These are phyloP conservation scores for Sesia apiformis DNA, from an alignment of 2,888 invertebrate genomes.

Conservation along the genomic window DNA sequence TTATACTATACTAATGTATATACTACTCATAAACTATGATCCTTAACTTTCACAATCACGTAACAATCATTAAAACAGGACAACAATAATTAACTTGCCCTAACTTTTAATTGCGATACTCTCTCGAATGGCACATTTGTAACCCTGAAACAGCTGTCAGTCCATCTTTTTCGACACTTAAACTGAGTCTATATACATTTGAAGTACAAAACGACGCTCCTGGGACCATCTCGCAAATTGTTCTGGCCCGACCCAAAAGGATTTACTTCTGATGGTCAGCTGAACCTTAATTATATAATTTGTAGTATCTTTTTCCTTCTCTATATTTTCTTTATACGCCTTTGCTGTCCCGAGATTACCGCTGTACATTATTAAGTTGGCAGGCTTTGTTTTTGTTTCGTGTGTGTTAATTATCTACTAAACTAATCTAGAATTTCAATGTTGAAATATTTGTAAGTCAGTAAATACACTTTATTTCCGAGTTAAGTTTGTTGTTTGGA, in stretches of 20 bases:
- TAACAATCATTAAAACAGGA: too few relatives aligned
- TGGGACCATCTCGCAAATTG: constrained; percentile 20
- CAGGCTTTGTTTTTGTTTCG: not conserved
- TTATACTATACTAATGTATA: too few relatives aligned
- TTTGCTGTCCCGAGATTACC: constrained; percentile 13
- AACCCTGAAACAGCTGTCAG: not conserved
- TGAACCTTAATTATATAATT: constrained; percentile 41
- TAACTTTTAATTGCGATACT: not conserved
- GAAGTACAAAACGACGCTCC: constrained; percentile 12
- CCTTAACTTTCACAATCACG: too few relatives aligned
- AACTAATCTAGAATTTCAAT: too few relatives aligned
- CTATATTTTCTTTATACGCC: constrained; percentile 14
- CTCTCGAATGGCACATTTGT: not conserved
- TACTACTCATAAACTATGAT: too few relatives aligned
- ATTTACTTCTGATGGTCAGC: constrained; percentile 39
- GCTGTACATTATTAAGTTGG: constrained; percentile 11
- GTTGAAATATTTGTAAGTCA: too few relatives aligned
- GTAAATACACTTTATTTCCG: too few relatives aligned
- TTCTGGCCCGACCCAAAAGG: constrained; percentile 24
- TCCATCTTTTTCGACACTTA: constrained; percentile 7
- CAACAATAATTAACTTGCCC: too few relatives aligned
- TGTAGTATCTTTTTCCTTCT: constrained; percentile 24
- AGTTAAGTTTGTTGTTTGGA: too few relatives aligned
- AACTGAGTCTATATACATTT: constrained; percentile 7
- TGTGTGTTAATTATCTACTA: not conserved